These are phyloP conservation scores for Tillus elongatus DNA, from an alignment of 2,888 invertebrate genomes.

Conservation along the genomic window DNA sequence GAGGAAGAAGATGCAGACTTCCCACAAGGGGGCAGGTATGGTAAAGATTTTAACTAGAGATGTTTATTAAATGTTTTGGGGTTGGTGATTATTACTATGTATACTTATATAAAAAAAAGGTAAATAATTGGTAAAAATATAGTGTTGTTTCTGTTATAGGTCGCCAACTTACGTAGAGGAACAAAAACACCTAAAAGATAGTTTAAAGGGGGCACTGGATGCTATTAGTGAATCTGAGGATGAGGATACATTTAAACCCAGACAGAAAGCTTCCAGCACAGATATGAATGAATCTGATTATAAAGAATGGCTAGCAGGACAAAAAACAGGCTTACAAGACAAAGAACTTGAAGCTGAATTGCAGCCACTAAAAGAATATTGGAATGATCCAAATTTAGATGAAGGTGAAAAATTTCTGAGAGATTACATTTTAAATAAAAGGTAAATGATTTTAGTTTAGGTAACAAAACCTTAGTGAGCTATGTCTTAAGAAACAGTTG, in stretches of 20 bases:
- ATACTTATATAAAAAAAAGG: too few species aligned
- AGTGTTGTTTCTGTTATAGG: too few species aligned
- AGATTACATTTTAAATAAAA: slow-evolving; percentile 86
- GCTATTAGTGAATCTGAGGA: slow-evolving; percentile 41
- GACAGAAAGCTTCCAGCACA: slow-evolving; percentile 44
- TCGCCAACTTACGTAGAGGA: slow-evolving; percentile 57
- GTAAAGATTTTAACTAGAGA: slow-evolving; percentile 5
- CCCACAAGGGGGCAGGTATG: too few species aligned
- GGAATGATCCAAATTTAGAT: slow-evolving; percentile 74
- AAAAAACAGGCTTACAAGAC: slow-evolving; percentile 52
- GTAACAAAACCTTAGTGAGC: too few species aligned
- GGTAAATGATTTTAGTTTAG: too few species aligned
- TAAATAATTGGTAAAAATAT: too few species aligned
- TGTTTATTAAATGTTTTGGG: background rate
- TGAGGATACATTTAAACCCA: slow-evolving; percentile 48
- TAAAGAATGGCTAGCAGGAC: slow-evolving; percentile 73
- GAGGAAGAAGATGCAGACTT: slow-evolving; percentile 35
- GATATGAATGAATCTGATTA: slow-evolving; percentile 49
- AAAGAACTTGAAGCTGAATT: slow-evolving; percentile 53
- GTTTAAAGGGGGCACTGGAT: slow-evolving; percentile 49
- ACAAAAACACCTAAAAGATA: slow-evolving; percentile 55
- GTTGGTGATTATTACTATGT: too few species aligned
- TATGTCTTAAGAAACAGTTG: too few species aligned
- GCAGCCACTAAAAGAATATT: slow-evolving; percentile 70
- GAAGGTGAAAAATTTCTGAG: slow-evolving; percentile 81